A percentile compares a stretch with the other conserved stretches of the same genome.
Conservation (phyloP, 2,888 invertebrate genomes). For the Stegana nigrithorax region DNA sequence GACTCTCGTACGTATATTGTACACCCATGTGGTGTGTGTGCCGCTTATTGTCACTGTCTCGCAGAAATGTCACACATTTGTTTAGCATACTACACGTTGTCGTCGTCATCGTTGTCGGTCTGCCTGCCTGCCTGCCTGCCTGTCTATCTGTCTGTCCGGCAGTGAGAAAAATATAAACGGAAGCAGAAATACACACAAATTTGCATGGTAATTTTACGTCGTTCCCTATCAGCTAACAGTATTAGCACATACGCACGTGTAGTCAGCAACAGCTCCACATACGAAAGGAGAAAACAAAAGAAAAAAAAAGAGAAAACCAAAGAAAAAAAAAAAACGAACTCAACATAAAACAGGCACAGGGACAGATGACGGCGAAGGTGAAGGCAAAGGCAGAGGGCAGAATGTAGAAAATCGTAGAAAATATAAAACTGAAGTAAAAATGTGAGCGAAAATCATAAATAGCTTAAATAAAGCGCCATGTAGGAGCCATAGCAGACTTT, state of each 20-base stretch:
- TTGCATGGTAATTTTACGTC: conserved; percentile 22
- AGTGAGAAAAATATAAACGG: conserved; percentile 10
- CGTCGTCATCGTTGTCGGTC: too few relatives aligned
- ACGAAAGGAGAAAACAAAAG: conserved; percentile 37
- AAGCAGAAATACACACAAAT: conserved; percentile 24
- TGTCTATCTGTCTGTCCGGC: not conserved
- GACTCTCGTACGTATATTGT: conserved; percentile 11
- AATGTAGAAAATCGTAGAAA: conserved; percentile 16
- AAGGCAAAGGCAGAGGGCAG: not conserved
- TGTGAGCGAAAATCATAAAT: conserved; percentile 51
- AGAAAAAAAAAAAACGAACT: conserved; percentile 24
- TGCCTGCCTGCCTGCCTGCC: conserved; percentile 10
- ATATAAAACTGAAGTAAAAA: conserved; percentile 17
- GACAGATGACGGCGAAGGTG: not conserved
- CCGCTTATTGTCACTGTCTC: not conserved
- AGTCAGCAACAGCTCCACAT: too few relatives aligned
- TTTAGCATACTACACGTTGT: conserved; percentile 58
- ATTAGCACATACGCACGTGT: not conserved
- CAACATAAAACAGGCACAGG: not conserved
- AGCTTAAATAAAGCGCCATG: conserved; percentile 45
- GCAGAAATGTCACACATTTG: conserved; percentile 58
- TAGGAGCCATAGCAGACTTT: conserved; percentile 43
- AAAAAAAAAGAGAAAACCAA: not conserved
- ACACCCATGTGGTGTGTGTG: not conserved
- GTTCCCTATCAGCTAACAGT: not conserved